A percentile compares a stretch with the other conserved stretches of the same genome.
phyloP scores from a whole-genome alignment of 2,888 invertebrate species.

The Linnaemya vulpina region DNA sequence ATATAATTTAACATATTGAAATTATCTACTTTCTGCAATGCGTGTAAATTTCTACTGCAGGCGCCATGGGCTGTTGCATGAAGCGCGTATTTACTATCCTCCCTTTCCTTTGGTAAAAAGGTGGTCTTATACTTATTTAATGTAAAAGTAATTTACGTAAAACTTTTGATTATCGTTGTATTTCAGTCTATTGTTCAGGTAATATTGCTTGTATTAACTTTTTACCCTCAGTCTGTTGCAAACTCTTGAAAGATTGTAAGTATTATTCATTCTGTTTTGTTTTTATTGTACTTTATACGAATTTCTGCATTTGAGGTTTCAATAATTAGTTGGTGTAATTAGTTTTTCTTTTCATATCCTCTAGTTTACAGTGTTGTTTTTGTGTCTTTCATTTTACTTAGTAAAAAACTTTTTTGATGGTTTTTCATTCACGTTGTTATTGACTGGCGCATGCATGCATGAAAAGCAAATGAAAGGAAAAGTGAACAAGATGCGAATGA shows the following conservation, averaged over 20 bases:
- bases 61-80: not conserved
- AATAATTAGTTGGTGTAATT: slow-evolving; percentile 81
- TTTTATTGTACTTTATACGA: not conserved
- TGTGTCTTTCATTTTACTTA: slow-evolving; percentile 43
- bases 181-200: slow-evolving; percentile 3
- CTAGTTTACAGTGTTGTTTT: slow-evolving; percentile 64
- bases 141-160: slow-evolving; percentile 78
- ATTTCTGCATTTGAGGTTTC: slow-evolving; percentile 78
- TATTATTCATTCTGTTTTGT: not conserved
- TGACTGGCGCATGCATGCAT: slow-evolving; percentile 10
- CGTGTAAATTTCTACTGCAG: not conserved
- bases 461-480: slow-evolving; percentile 47
- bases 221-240: not conserved
- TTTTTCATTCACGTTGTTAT: slow-evolving; percentile 56
- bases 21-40: not conserved
- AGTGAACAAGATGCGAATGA: slow-evolving; percentile 47
- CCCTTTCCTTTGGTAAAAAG: not conserved
- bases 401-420: slow-evolving; percentile 18
- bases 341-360: slow-evolving; percentile 73
- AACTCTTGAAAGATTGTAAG: not conserved
- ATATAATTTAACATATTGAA: not conserved
- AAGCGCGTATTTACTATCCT: not conserved
- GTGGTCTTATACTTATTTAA: slow-evolving; percentile 74
- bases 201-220: slow-evolving; percentile 1
- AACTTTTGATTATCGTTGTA: slow-evolving; percentile 70